Evolutionary conservation across 2,888 invertebrate species (phyloP).

Genomic region (Archips xylosteana): DNA sequence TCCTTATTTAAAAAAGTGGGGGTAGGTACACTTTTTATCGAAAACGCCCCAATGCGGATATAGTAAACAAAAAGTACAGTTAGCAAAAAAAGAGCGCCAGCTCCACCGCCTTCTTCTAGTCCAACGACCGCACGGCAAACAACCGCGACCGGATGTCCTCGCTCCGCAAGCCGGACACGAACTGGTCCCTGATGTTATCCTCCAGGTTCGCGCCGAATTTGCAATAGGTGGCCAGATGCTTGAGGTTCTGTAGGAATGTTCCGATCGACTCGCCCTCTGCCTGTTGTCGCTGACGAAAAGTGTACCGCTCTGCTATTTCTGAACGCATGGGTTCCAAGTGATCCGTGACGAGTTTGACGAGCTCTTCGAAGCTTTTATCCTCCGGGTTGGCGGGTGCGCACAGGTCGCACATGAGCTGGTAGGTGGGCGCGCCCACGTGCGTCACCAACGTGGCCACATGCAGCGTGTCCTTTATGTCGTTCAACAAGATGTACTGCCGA

Average conservation of each 20-base stretch:
- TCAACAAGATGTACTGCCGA: not conserved
- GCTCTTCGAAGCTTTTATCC: no score
- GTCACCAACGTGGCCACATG: no score
- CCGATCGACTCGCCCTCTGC: not conserved
- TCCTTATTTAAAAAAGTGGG: no score
- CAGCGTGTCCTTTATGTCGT: no score
- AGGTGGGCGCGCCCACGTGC: no score
- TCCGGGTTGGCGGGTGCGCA: no score
- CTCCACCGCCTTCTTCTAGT: not conserved
- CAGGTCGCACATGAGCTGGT: no score
- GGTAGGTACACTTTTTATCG: no score
- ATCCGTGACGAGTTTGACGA: no score
- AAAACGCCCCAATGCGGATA: no score
- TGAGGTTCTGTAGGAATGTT: slow-evolving; percentile 15
- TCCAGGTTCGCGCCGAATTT: slow-evolving; percentile 36
- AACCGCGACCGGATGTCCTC: slow-evolving; percentile 1
- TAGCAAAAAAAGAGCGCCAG: not conserved
- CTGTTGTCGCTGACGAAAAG: slow-evolving; percentile 1
- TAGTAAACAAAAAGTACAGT: no score
- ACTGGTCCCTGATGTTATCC: not conserved
- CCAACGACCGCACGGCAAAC: not conserved
- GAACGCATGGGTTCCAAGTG: slow-evolving; percentile 3
- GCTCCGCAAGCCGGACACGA: not conserved
- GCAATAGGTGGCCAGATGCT: slow-evolving; percentile 45
- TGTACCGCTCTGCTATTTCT: slow-evolving; percentile 9